phyloP scores from a whole-genome alignment of 2,888 invertebrate species.

The Rhingia campestris region DNA sequence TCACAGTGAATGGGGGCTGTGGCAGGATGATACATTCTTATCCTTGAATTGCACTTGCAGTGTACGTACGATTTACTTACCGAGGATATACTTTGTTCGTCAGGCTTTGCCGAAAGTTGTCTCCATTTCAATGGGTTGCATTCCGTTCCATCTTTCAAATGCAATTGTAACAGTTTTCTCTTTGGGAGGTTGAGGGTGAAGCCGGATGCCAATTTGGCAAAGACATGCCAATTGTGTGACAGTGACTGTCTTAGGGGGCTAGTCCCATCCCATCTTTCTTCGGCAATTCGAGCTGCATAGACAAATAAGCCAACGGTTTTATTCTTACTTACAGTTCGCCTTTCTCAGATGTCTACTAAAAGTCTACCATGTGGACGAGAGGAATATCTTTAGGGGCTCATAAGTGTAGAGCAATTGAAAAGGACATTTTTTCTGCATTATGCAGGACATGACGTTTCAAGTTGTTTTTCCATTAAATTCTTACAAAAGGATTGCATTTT shows the following conservation, averaged over 20 bases:
- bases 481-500: constrained; percentile 45
- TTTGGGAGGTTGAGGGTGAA: background rate
- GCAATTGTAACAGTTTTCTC: constrained; percentile 37
- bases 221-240: constrained; percentile 67
- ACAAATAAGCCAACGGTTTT: constrained; percentile 44
- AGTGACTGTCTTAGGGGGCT: constrained; percentile 11
- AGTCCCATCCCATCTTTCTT: constrained; percentile 19
- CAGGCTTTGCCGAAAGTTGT: constrained; percentile 34
- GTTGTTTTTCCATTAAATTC: constrained; percentile 48
- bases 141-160: constrained; percentile 1
- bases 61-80: constrained; percentile 57
- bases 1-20: constrained; percentile 23
- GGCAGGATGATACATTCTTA: constrained; percentile 28
- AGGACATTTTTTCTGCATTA: constrained; percentile 32
- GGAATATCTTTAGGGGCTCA: constrained; percentile 46
- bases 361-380: constrained; percentile 38
- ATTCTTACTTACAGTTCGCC: constrained; percentile 25
- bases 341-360: constrained; percentile 58
- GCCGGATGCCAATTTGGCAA: constrained; percentile 72
- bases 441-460: constrained; percentile 17
- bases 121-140: constrained; percentile 47
- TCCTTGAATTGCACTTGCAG: constrained; percentile 48
- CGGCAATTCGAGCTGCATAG: constrained; percentile 31
- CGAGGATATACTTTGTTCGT: constrained; percentile 54
- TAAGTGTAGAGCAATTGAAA: constrained; percentile 59